A percentile compares a stretch with the other conserved stretches of the same genome.
Conservation (phyloP, 2,113 vertebrate species). For the Neomonachus schauinslandi region DNA sequence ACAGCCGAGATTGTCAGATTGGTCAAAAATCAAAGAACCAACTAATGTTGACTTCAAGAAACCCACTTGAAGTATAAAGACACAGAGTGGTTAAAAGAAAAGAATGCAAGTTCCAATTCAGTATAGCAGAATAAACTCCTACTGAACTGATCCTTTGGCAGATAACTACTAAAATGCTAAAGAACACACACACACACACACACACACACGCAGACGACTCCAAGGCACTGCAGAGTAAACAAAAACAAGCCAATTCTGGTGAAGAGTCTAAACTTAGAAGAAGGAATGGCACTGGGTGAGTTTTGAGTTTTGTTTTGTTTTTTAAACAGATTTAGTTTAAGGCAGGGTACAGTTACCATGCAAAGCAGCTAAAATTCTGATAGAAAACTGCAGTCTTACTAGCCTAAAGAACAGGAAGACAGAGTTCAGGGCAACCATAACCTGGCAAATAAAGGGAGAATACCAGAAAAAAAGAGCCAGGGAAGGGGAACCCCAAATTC, state of each 20-base stretch:
- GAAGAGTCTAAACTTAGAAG: background rate
- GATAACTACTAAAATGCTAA: background rate
- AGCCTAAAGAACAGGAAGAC: background rate
- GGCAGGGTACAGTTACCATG: background rate
- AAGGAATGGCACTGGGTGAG: background rate
- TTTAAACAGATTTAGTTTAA: background rate
- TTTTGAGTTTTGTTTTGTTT: background rate
- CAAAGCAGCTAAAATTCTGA: background rate
- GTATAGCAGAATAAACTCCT: background rate
- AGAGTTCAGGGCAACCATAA: background rate
- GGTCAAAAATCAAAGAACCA: background rate
- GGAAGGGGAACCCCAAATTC: background rate
- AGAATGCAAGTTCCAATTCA: background rate
- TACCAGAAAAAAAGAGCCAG: background rate
- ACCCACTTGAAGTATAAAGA: background rate
- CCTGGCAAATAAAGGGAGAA: background rate
- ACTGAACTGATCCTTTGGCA: background rate
- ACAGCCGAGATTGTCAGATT: background rate
- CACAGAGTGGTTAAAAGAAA: background rate
- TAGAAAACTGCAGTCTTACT: background rate
- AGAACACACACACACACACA: background rate
- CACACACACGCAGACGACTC: background rate
- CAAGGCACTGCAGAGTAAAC: background rate
- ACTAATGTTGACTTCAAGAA: background rate
- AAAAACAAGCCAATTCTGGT: background rate